Percentiles rank a stretch among this genome's conserved stretches.
phyloP scores from a whole-genome alignment of 2,113 vertebrate species.

The Silurus glanis region DNA sequence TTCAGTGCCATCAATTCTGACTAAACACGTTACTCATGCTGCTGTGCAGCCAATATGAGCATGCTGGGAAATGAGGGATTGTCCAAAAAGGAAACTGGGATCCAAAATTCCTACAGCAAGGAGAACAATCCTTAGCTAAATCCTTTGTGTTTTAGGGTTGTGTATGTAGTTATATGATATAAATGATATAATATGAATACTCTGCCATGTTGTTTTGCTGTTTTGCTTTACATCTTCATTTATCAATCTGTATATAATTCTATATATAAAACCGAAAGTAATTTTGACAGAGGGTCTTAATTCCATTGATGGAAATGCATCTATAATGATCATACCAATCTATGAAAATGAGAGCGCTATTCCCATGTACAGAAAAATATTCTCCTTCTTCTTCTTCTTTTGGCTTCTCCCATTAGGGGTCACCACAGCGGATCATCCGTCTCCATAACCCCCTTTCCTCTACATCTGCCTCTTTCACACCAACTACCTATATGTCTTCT shows the following conservation, averaged over 20 bases:
- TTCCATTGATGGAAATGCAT: neutral
- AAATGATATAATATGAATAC: neutral
- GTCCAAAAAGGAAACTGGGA: neutral
- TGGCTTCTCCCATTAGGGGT: no score
- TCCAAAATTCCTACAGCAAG: neutral
- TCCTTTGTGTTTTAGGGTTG: neutral
- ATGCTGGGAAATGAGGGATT: conserved; percentile 30
- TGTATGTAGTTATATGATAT: no score
- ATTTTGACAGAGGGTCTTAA: neutral
- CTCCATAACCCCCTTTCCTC: no score
- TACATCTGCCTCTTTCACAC: no score
- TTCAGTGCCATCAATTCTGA: neutral
- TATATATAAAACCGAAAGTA: neutral
- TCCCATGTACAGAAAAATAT: no score
- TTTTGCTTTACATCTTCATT: no score
- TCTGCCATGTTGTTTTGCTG: neutral
- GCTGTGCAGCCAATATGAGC: conserved; percentile 20
- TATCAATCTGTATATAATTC: no score
- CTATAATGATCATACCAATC: no score
- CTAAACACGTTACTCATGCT: conserved; percentile 31
- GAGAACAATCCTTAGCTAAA: neutral
- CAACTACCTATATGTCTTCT: no score
- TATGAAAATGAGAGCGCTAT: no score
- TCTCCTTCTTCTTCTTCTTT: no score
- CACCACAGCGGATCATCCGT: no score